These are phyloP conservation scores for Drosophila atripex DNA, from an alignment of 2,888 invertebrate species.

Conservation along the genomic window DNA sequence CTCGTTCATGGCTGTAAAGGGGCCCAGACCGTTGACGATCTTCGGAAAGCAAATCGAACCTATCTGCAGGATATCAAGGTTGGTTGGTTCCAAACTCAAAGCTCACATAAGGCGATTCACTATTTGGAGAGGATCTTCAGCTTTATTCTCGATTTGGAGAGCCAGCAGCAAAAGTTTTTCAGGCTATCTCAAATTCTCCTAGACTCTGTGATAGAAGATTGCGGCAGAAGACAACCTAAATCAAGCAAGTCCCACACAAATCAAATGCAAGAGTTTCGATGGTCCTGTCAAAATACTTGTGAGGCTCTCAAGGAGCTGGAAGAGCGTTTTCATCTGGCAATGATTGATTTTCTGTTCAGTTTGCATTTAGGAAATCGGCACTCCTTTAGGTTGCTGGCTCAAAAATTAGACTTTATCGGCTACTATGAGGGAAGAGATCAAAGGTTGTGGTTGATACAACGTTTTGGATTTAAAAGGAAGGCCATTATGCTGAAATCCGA, in stretches of 20 bases:
- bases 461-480: constrained; percentile 7
- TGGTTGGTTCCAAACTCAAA: constrained; percentile 11
- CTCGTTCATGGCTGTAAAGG: constrained; percentile 7
- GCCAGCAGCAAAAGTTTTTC: constrained; percentile 38
- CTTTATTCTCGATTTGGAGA: constrained; percentile 39
- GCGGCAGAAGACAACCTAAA: background rate
- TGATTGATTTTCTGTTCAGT: constrained; percentile 30
- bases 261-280: constrained; percentile 6
- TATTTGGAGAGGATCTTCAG: constrained; percentile 30
- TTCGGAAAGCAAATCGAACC: constrained; percentile 36
- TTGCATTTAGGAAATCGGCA: constrained; percentile 5
- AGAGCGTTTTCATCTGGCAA: constrained; percentile 12
- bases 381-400: constrained; percentile 18
- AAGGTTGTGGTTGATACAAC: constrained; percentile 5
- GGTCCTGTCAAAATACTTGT: constrained; percentile 33
- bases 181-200: background rate
- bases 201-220: constrained; percentile 1
- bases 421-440: constrained; percentile 3
- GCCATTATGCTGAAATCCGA: background rate
- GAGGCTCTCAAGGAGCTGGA: constrained; percentile 31
- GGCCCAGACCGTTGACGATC: constrained; percentile 39
- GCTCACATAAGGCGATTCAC: background rate
- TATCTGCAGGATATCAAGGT: constrained; percentile 39
- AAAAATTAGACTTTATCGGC: constrained; percentile 11
- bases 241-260: background rate